These are phyloP conservation scores for Haliclona indistincta DNA, from an alignment of 37 sponge, comb jelly and placozoan species.

Conservation along the genomic window DNA sequence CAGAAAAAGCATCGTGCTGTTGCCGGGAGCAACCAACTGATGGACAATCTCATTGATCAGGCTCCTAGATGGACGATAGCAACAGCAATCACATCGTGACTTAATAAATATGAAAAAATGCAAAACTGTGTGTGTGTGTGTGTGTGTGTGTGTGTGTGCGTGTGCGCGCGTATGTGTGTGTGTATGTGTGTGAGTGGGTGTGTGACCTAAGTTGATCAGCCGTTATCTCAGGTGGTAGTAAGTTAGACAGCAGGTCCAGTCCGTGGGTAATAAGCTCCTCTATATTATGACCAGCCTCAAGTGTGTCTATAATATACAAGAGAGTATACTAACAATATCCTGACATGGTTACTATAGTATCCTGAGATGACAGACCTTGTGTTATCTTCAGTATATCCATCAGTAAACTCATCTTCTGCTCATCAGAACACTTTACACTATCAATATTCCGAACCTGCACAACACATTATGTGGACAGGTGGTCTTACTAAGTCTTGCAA, in stretches of 20 bases:
- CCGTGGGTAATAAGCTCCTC: slow-evolving; percentile 58
- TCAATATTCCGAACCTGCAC: slow-evolving; percentile 51
- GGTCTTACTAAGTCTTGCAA: no score
- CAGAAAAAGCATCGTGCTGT: slow-evolving; percentile 53
- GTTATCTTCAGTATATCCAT: slow-evolving; percentile 48
- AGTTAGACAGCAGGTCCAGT: slow-evolving; percentile 52
- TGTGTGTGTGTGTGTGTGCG: slow-evolving; percentile 11
- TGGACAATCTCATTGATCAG: slow-evolving; percentile 51
- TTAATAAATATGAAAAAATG: background rate
- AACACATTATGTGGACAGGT: no score
- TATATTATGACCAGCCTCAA: slow-evolving; percentile 55
- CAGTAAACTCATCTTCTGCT: slow-evolving; percentile 35
- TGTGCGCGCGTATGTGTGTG: background rate
- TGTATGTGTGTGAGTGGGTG: slow-evolving; percentile 3
- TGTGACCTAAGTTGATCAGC: slow-evolving; percentile 42
- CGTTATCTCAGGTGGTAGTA: slow-evolving; percentile 15
- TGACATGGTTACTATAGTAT: background rate
- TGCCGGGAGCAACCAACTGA: slow-evolving; percentile 39
- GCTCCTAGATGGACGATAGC: no score
- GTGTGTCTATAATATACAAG: slow-evolving; percentile 23
- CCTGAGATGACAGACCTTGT: slow-evolving; percentile 7
- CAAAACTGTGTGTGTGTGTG: slow-evolving; percentile 12
- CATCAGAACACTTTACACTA: slow-evolving; percentile 33
- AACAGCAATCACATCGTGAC: background rate
- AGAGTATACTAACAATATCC: background rate